phyloP scores from a whole-genome alignment of 2,797 vertebrate genomes.

The Kryptolebias ocellatus region DNA sequence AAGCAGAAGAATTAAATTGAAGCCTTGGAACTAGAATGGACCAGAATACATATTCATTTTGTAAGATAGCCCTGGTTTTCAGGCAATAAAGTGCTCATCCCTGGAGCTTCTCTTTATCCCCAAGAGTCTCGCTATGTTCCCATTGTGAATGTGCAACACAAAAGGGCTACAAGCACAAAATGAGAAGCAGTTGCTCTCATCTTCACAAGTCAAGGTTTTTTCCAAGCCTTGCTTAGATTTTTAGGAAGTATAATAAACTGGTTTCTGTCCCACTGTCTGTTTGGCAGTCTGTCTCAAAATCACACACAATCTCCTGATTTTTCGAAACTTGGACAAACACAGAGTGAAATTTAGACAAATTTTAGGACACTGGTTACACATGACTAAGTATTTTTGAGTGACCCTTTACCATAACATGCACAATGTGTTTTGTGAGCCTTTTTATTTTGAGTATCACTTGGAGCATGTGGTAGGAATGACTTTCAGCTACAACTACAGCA shows the following conservation, averaged over 20 bases:
- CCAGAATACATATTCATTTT: slow-evolving; percentile 32
- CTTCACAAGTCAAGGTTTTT: slow-evolving; percentile 44
- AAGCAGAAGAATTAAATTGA: slow-evolving; percentile 23
- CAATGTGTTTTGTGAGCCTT: no score
- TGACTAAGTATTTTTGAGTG: no score
- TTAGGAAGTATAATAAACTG: slow-evolving; percentile 21
- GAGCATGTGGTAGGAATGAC: no score
- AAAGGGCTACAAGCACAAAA: slow-evolving; percentile 27
- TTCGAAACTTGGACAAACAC: not conserved
- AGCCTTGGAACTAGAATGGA: slow-evolving; percentile 43
- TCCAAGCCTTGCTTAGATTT: slow-evolving; percentile 32
- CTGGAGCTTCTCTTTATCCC: slow-evolving; percentile 42
- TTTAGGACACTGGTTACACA: not conserved
- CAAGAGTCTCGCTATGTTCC: slow-evolving; percentile 37
- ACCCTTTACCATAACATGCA: no score
- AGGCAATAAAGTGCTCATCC: slow-evolving; percentile 54
- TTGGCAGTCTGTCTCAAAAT: not conserved
- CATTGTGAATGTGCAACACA: slow-evolving; percentile 38
- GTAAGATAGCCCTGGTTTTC: slow-evolving; percentile 37
- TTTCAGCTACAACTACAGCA: no score
- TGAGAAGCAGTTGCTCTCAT: slow-evolving; percentile 28
- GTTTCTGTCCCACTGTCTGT: not conserved
- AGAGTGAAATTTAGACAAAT: not conserved
- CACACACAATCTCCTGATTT: not conserved
- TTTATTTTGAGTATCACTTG: no score